These are phyloP conservation scores for Camponotus pennsylvanicus DNA, from an alignment of 1,140 invertebrate genomes.

Conservation along the genomic window DNA sequence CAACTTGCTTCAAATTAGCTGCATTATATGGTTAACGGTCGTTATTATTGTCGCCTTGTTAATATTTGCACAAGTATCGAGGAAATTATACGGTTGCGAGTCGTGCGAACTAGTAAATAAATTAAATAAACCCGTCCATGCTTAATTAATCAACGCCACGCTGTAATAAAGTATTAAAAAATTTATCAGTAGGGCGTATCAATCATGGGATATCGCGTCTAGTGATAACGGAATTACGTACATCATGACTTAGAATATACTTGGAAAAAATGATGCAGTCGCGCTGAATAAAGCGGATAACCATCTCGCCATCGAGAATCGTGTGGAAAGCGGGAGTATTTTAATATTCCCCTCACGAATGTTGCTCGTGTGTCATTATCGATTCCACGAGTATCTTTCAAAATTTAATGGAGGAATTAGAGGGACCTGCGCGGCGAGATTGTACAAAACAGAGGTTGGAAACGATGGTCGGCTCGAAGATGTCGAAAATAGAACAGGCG, in stretches of 20 bases:
- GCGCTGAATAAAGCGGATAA: too few species aligned
- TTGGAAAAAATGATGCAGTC: not conserved
- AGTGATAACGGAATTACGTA: not conserved
- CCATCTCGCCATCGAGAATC: not conserved
- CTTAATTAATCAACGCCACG: conserved; percentile 41
- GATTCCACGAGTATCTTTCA: not conserved
- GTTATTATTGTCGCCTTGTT: conserved; percentile 51
- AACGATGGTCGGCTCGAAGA: conserved; percentile 1
- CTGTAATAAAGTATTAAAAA: conserved; percentile 28
- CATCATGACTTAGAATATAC: not conserved
- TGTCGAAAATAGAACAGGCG: conserved; percentile 32
- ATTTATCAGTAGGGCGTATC: conserved; percentile 11
- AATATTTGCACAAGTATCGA: conserved; percentile 55
- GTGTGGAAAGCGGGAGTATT: not conserved
- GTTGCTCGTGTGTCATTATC: not conserved
- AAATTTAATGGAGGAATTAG: conserved; percentile 24
- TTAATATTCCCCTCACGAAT: conserved; percentile 8
- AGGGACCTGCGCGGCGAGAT: not conserved
- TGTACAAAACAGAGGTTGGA: conserved; percentile 42
- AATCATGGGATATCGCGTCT: not conserved
- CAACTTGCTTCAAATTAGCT: conserved; percentile 58
- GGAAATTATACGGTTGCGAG: conserved; percentile 52
- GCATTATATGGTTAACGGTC: conserved; percentile 40
- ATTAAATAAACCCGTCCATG: conserved; percentile 17
- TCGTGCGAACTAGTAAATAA: conserved; percentile 19